Evolutionary conservation across 2,113 vertebrate genomes (phyloP).

Genomic region (Chloropsis hardwickii): DNA sequence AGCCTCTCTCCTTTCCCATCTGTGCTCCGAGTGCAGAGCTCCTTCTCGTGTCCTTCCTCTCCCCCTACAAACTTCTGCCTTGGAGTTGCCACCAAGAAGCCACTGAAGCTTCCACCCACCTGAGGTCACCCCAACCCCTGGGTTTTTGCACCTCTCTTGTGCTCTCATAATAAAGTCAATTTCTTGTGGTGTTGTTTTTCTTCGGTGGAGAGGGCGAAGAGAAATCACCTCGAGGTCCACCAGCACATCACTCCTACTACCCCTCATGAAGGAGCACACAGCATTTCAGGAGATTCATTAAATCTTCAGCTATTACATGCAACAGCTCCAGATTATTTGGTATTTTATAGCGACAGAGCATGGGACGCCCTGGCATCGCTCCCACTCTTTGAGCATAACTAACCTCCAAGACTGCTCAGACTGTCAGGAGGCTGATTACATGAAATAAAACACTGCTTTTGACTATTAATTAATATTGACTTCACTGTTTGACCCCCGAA

Average conservation of each 20-base stretch:
- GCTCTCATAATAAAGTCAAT: background rate
- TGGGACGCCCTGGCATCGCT: background rate
- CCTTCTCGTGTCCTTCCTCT: background rate
- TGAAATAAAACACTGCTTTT: slow-evolving; percentile 58
- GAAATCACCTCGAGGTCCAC: background rate
- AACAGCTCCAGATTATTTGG: background rate
- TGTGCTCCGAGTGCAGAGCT: accelerated
- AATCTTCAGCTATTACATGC: background rate
- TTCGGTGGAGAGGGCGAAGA: background rate
- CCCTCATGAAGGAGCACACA: background rate
- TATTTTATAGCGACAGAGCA: background rate
- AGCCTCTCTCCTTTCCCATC: background rate
- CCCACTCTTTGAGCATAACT: background rate
- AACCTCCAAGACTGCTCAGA: slow-evolving; percentile 36
- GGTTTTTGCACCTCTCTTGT: background rate
- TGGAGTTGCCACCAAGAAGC: background rate
- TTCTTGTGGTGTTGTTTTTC: background rate
- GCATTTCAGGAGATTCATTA: background rate
- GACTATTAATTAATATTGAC: slow-evolving; percentile 68
- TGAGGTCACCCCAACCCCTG: accelerated
- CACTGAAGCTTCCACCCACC: background rate
- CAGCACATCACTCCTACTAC: accelerated
- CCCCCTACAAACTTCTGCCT: background rate
- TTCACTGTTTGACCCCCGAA: slow-evolving; percentile 27
- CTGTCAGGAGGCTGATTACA: slow-evolving; percentile 59